phyloP scores from a whole-genome alignment of 2,113 vertebrate species.

The Physeter macrocephalus region DNA sequence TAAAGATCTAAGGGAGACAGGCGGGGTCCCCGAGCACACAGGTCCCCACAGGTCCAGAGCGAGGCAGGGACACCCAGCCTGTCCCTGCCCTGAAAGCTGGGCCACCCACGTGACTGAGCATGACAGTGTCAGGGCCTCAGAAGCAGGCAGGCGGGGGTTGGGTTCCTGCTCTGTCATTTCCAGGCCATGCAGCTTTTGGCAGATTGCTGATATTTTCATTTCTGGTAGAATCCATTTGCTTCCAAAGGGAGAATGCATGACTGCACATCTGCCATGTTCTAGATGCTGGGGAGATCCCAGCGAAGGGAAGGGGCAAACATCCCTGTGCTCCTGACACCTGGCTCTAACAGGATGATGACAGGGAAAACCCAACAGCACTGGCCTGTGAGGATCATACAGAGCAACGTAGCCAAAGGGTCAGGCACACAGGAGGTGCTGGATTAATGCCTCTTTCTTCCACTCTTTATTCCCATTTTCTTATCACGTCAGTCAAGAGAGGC shows the following conservation, averaged over 20 bases:
- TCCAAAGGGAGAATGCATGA: background rate
- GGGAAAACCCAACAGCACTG: no score
- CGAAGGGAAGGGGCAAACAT: background rate
- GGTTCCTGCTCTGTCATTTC: background rate
- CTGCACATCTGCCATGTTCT: accelerated
- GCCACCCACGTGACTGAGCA: accelerated
- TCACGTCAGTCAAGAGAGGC: background rate
- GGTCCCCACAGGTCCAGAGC: background rate
- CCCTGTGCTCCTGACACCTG: background rate
- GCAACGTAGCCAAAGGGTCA: background rate
- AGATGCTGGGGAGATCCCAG: no score
- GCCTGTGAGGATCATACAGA: accelerated
- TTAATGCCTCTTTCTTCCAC: background rate
- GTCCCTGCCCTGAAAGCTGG: background rate
- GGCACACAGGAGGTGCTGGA: background rate
- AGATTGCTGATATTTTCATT: background rate
- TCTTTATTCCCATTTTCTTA: background rate
- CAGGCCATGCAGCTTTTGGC: background rate
- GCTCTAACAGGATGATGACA: background rate
- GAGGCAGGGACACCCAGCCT: accelerated
- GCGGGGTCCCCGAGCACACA: background rate
- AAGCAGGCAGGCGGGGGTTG: background rate
- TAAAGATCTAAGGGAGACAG: background rate
- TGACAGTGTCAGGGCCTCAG: background rate
- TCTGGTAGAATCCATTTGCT: background rate